Conservation (phyloP, 2,888 invertebrate genomes). For the Ctenicera cuprea region DNA sequence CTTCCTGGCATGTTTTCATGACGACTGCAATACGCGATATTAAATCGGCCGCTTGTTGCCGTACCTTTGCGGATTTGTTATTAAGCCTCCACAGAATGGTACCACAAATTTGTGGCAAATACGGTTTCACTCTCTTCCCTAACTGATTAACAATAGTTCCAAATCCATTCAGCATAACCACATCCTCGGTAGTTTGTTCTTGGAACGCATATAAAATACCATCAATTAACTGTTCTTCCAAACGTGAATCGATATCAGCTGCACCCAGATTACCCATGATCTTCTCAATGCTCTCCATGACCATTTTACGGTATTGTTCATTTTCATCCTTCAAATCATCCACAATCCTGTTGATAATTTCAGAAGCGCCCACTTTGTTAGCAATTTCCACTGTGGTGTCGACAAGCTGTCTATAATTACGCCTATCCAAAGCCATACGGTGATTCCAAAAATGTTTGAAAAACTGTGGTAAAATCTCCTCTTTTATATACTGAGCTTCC, state of each 20-base stretch:
- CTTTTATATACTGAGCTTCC: slow-evolving; percentile 99
- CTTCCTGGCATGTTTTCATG: slow-evolving; percentile 99
- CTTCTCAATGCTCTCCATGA: slow-evolving; percentile 99
- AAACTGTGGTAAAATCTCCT: slow-evolving; percentile 98
- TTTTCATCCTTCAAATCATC: slow-evolving; percentile 99
- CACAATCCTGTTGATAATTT: slow-evolving; percentile 98
- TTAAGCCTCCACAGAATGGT: slow-evolving; percentile 99
- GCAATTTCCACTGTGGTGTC: slow-evolving; percentile 99
- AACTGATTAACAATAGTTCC: slow-evolving; percentile 99
- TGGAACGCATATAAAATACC: slow-evolving; percentile 99
- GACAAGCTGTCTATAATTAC: slow-evolving; percentile 98
- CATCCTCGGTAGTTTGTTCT: slow-evolving; percentile 99
- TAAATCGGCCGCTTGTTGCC: slow-evolving; percentile 99
- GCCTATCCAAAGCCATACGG: slow-evolving; percentile 98
- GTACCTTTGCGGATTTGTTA: slow-evolving; percentile 99
- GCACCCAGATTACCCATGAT: slow-evolving; percentile 98
- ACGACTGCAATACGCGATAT: slow-evolving; percentile 98
- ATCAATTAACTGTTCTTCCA: slow-evolving; percentile 99
- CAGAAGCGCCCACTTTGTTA: slow-evolving; percentile 99
- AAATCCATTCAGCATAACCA: slow-evolving; percentile 99
- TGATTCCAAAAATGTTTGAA: slow-evolving; percentile 99
- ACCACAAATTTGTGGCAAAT: slow-evolving; percentile 99
- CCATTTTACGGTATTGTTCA: slow-evolving; percentile 99
- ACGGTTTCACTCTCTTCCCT: slow-evolving; percentile 98
- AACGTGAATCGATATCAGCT: slow-evolving; percentile 96